Conservation (phyloP, 2,888 invertebrate species). For the Morinoia aosen region DNA sequence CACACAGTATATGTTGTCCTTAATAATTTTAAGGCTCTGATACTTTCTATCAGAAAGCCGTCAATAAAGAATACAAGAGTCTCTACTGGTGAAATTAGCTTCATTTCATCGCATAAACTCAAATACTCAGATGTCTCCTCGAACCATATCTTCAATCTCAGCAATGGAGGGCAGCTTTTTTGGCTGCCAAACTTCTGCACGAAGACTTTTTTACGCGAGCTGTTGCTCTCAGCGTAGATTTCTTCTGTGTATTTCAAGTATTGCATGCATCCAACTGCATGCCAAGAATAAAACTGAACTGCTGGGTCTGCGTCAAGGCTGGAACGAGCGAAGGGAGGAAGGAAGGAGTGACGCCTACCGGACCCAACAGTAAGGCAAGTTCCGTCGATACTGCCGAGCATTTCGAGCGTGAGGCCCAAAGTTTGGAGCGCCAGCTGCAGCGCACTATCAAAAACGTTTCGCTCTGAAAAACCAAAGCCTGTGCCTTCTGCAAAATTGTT, state of each 20-base stretch:
- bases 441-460: conserved; percentile 24
- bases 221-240: background rate
- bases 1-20: background rate
- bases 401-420: conserved; percentile 34
- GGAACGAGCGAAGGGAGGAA: conserved; percentile 19
- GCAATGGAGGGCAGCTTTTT: background rate
- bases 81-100: background rate
- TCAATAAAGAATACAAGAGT: background rate
- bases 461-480: background rate
- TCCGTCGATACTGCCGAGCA: conserved; percentile 36
- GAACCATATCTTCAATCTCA: background rate
- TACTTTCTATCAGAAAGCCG: background rate
- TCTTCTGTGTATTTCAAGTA: background rate
- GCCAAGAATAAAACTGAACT: conserved; percentile 2
- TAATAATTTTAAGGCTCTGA: background rate
- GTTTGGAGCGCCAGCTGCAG: conserved; percentile 45
- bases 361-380: conserved; percentile 13
- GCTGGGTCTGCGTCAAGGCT: background rate
- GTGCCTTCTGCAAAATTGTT: conserved; percentile 22
- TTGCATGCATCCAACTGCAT: background rate
- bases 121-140: background rate
- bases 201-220: background rate
- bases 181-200: background rate
- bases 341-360: background rate
- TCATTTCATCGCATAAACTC: background rate